Evolutionary conservation across 2,113 vertebrate species (phyloP).

Genomic region (Strigops habroptila): DNA sequence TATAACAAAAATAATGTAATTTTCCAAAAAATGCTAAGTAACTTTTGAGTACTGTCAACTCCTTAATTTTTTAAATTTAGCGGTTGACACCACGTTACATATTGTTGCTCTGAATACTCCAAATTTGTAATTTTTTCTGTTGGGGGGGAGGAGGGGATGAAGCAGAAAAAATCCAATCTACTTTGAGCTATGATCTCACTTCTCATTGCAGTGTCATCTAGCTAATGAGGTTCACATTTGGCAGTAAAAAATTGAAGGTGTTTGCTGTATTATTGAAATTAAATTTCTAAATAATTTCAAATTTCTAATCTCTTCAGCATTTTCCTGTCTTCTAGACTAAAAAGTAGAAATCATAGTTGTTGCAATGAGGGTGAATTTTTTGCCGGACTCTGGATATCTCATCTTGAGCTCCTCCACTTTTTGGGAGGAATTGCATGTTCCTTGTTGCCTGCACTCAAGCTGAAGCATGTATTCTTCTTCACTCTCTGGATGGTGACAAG

Average conservation of each 20-base stretch:
- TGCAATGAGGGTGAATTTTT: background rate
- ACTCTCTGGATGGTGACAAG: accelerated
- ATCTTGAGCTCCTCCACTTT: background rate
- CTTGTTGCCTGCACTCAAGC: background rate
- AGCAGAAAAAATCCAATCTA: background rate
- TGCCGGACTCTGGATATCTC: background rate
- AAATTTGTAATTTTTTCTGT: background rate
- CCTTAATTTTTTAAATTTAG: background rate
- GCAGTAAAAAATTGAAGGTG: background rate
- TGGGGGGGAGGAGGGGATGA: background rate
- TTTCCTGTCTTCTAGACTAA: background rate
- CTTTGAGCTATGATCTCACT: background rate
- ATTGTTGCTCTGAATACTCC: background rate
- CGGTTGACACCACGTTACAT: background rate
- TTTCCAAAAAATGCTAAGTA: background rate
- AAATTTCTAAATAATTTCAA: background rate
- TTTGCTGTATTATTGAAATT: background rate
- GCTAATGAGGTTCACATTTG: background rate
- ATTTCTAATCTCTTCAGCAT: background rate
- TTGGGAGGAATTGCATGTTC: background rate
- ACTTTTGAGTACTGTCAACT: background rate
- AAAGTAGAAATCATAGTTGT: background rate
- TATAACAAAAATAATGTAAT: background rate
- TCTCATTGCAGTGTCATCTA: background rate
- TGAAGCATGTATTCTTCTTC: background rate